Percentiles rank a stretch among this genome's conserved stretches.
phyloP scores from a whole-genome alignment of 2,888 invertebrate genomes.

The Troides oblongomaculatus region DNA sequence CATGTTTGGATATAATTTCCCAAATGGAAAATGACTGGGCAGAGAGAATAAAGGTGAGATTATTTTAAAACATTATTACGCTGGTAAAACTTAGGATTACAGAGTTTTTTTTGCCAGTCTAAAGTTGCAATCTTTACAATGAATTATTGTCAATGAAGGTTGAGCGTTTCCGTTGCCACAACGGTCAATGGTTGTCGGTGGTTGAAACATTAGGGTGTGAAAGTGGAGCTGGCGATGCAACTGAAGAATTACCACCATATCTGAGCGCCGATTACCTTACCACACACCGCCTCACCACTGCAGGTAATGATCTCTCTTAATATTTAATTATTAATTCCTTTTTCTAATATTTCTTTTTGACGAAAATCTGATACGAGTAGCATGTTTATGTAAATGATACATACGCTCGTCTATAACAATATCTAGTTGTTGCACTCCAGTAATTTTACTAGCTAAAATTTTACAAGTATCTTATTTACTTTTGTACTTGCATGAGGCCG shows the following conservation, averaged over 20 bases:
- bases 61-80: not conserved
- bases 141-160: conserved; percentile 42
- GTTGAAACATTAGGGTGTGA: conserved; percentile 87
- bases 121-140: not conserved
- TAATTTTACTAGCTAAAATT: too few relatives aligned
- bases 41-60: conserved; percentile 87
- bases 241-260: conserved; percentile 85
- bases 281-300: conserved; percentile 68
- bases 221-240: conserved; percentile 78
- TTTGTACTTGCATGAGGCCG: too few relatives aligned
- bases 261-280: conserved; percentile 86
- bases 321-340: too few relatives aligned
- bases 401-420: too few relatives aligned
- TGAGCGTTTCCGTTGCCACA: conserved; percentile 98
- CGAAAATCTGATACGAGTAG: too few relatives aligned
- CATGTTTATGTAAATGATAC: too few relatives aligned
- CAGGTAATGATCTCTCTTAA: conserved; percentile 47
- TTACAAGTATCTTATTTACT: too few relatives aligned
- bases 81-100: not conserved
- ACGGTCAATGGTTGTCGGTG: conserved; percentile 99
- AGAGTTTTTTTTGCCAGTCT: not conserved
- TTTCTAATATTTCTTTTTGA: too few relatives aligned
- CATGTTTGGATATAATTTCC: conserved; percentile 96
- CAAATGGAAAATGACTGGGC: conserved; percentile 96
- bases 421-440: too few relatives aligned